These are phyloP conservation scores for Leptonema lineaticorne DNA, from an alignment of 1,140 invertebrate genomes.

Conservation along the genomic window DNA sequence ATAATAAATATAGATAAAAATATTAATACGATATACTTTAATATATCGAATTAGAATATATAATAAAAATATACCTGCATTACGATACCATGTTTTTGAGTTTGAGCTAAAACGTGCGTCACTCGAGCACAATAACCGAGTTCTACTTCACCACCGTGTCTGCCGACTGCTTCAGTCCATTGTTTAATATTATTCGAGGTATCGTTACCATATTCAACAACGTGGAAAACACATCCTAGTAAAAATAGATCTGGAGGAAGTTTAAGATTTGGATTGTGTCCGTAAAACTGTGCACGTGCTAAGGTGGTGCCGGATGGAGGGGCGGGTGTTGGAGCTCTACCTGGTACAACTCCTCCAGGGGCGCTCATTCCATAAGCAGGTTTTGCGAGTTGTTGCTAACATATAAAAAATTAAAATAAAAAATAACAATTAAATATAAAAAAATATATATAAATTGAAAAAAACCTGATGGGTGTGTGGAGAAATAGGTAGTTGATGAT, in stretches of 20 bases:
- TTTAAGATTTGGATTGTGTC: constrained; percentile 83
- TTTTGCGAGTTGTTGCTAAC: constrained; percentile 9
- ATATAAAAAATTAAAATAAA: neutral
- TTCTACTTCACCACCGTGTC: constrained; percentile 89
- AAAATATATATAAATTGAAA: neutral
- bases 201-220: constrained; percentile 71
- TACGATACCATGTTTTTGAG: constrained; percentile 84
- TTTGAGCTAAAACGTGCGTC: constrained; percentile 90
- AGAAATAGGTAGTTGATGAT: constrained; percentile 32
- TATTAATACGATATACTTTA: neutral
- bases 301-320: constrained; percentile 55
- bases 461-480: constrained; percentile 34
- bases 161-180: constrained; percentile 82
- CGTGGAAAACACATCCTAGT: constrained; percentile 89
- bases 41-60: neutral
- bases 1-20: neutral
- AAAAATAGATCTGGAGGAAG: constrained; percentile 85
- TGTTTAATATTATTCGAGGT: constrained; percentile 61
- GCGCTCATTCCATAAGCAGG: constrained; percentile 22
- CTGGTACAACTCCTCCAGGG: constrained; percentile 27
- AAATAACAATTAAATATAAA: neutral
- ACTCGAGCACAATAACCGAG: constrained; percentile 77
- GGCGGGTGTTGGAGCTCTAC: constrained; percentile 48
- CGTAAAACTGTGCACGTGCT: constrained; percentile 74
- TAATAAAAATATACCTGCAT: constrained; percentile 66